Conservation (phyloP, 2,888 invertebrate genomes). For the Chouioia cunea region DNA sequence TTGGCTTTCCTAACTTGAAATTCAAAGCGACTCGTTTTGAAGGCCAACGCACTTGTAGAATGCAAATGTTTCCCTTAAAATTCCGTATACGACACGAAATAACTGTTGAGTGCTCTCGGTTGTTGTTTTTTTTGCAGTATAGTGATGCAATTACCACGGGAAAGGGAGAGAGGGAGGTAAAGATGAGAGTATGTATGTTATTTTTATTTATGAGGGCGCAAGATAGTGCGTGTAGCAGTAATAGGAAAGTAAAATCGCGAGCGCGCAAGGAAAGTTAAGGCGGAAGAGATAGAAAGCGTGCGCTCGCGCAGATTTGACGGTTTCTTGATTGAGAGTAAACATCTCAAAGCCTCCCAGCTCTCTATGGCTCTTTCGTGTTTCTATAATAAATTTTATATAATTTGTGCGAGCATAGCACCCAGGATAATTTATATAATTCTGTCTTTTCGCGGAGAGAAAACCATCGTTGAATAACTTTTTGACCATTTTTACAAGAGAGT, state of each 20-base stretch:
- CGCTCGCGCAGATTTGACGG: conserved; percentile 21
- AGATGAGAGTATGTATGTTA: too few relatives aligned
- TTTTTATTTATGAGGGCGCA: too few relatives aligned
- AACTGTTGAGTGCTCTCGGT: too few relatives aligned
- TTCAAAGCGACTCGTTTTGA: conserved; percentile 40
- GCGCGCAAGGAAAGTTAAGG: conserved; percentile 33
- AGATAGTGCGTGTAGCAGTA: too few relatives aligned
- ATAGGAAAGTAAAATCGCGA: conserved; percentile 35
- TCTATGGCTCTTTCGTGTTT: conserved; percentile 8
- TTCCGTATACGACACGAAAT: conserved; percentile 26
- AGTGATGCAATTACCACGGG: too few relatives aligned
- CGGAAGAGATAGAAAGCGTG: conserved; percentile 41
- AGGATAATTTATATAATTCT: too few relatives aligned
- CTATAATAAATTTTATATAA: conserved; percentile 14
- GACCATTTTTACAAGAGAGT: neutral
- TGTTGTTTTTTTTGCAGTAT: too few relatives aligned
- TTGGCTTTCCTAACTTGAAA: conserved; percentile 30
- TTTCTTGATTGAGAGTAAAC: conserved; percentile 17
- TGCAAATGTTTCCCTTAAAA: conserved; percentile 38
- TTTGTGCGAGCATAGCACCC: neutral
- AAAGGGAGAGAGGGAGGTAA: too few relatives aligned
- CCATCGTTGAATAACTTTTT: conserved; percentile 3
- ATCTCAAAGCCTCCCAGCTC: conserved; percentile 3
- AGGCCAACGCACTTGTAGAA: conserved; percentile 38
- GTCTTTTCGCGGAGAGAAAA: too few relatives aligned